Conservation (phyloP, 53 echinoderm and acorn worm species). For the Echinarachnius parma region DNA sequence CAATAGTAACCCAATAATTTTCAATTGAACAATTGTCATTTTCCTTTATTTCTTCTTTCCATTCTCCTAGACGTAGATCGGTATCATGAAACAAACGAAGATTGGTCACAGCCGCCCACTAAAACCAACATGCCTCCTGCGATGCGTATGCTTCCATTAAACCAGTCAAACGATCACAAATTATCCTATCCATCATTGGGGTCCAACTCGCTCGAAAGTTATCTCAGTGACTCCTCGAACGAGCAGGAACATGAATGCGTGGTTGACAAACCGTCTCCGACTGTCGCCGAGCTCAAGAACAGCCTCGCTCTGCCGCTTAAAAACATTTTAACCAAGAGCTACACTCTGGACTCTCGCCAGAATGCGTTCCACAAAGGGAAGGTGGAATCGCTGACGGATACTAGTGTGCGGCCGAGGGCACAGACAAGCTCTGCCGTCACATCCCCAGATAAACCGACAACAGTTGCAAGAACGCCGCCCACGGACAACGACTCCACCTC, state of each 20-base stretch:
- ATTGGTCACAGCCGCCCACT: no score
- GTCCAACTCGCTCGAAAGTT: constrained; percentile 7
- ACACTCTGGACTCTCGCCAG: constrained; percentile 11
- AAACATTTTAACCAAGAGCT: constrained; percentile 2
- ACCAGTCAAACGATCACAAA: background rate
- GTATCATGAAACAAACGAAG: no score
- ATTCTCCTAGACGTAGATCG: no score
- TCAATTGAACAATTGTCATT: no score
- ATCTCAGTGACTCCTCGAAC: background rate
- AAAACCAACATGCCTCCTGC: background rate
- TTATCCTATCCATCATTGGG: background rate
- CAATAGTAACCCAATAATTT: no score
- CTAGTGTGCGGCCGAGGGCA: background rate
- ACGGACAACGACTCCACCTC: background rate
- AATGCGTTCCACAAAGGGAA: no score
- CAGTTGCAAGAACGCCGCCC: background rate
- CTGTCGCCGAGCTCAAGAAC: constrained; percentile 21
- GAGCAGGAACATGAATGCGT: background rate
- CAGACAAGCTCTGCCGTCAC: background rate
- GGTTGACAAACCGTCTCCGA: background rate
- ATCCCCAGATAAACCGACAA: background rate
- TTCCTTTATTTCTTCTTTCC: no score
- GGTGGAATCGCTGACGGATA: background rate
- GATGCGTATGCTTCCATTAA: background rate
- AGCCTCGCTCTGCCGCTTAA: constrained; percentile 25